Evolutionary conservation across 2,113 vertebrate species (phyloP).

Genomic region (Pygoscelis antarcticus): DNA sequence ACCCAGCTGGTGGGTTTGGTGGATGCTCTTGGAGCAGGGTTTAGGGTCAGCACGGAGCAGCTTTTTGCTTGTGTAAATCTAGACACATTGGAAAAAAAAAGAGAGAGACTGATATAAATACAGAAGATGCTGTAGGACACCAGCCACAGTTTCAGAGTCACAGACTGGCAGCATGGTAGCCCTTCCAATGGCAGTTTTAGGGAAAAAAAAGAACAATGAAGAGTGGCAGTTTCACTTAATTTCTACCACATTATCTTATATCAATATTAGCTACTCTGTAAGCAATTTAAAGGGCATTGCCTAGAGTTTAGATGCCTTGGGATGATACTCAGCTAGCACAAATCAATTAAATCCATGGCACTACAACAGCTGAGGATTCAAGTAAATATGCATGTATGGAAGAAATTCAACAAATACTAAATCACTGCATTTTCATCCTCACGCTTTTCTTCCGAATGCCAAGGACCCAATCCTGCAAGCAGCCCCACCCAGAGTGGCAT

Average conservation of each 20-base stretch:
- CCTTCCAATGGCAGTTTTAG: neutral
- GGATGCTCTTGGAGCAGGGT: neutral
- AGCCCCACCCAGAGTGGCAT: neutral
- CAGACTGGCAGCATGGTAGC: neutral
- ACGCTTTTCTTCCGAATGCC: neutral
- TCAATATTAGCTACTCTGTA: neutral
- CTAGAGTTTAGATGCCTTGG: neutral
- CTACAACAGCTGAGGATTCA: conserved; percentile 10
- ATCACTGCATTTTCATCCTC: neutral
- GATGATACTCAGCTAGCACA: neutral
- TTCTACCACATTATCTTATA: neutral
- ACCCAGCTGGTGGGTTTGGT: neutral
- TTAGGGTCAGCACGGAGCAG: neutral
- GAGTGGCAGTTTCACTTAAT: neutral
- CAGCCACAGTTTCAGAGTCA: neutral
- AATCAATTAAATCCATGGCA: conserved; percentile 16
- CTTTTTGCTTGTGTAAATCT: neutral
- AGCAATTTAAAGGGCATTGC: neutral
- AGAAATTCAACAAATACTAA: neutral
- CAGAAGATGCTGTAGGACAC: neutral
- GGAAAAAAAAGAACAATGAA: neutral
- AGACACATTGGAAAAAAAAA: neutral
- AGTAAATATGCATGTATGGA: neutral
- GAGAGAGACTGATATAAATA: neutral
- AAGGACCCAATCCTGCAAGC: neutral